Conservation (phyloP, 2,113 vertebrate species). For the Planiliza haematocheilus region DNA sequence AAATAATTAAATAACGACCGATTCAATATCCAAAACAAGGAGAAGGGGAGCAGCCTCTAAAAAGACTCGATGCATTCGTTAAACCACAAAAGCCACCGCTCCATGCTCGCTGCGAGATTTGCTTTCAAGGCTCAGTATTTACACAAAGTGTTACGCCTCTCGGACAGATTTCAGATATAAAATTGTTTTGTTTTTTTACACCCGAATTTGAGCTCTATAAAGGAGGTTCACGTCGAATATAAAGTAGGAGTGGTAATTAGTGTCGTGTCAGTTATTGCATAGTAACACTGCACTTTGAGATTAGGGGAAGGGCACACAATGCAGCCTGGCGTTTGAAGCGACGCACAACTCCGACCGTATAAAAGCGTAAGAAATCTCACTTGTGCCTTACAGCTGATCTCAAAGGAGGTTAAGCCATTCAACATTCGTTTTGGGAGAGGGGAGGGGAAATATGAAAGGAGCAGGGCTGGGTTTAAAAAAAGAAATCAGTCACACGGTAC, state of each 20-base stretch:
- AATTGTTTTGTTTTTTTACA: conserved; percentile 48
- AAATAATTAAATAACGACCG: conserved; percentile 29
- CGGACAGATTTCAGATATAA: conserved; percentile 52
- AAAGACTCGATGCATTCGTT: conserved; percentile 59
- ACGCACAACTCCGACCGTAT: conserved; percentile 33
- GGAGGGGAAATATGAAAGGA: conserved; percentile 1
- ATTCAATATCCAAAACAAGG: conserved; percentile 54
- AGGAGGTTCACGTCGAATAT: conserved; percentile 36
- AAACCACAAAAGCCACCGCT: conserved; percentile 58
- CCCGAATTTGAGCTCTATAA: conserved; percentile 42
- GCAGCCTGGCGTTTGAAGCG: conserved; percentile 50
- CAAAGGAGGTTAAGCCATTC: conserved; percentile 44
- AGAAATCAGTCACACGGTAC: conserved; percentile 55
- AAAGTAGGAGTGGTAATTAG: conserved; percentile 50
- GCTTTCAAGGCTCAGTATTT: conserved; percentile 61
- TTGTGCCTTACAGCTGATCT: conserved; percentile 52
- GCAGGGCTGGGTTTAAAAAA: neutral
- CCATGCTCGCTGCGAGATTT: conserved; percentile 59
- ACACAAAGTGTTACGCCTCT: conserved; percentile 59
- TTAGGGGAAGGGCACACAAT: conserved; percentile 34
- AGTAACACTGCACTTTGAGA: conserved; percentile 75
- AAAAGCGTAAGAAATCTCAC: conserved; percentile 48
- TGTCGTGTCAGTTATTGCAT: conserved; percentile 78
- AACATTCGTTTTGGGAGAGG: conserved; percentile 63
- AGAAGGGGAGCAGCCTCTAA: conserved; percentile 60